phyloP scores from a whole-genome alignment of 2,888 invertebrate genomes.

The Onchidella celtica region DNA sequence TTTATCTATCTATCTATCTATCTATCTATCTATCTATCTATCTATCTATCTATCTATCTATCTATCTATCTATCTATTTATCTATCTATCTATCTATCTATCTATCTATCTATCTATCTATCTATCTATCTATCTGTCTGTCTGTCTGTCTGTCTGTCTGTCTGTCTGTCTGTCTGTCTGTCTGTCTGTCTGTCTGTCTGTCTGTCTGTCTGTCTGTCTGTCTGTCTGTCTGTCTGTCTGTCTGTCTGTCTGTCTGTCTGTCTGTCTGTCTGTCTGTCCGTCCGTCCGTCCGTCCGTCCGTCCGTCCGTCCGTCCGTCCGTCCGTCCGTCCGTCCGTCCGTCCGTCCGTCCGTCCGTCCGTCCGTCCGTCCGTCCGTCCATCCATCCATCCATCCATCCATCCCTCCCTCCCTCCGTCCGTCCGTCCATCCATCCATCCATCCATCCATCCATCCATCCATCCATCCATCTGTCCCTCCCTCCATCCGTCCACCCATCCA shows the following conservation, averaged over 20 bases:
- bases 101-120: neutral
- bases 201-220: neutral
- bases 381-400: no score
- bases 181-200: neutral
- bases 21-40: neutral
- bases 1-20: neutral
- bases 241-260: neutral
- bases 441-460: no score
- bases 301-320: no score
- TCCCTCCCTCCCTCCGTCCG: no score
- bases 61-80: neutral
- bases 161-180: neutral
- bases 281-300: neutral
- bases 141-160: neutral
- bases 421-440: no score
- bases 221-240: neutral
- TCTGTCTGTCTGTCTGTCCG: neutral
- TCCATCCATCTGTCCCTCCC: no score
- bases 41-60: neutral
- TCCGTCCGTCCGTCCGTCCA: no score
- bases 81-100: neutral
- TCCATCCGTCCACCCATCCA: no score
- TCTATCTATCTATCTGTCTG: neutral
- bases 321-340: no score
- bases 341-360: no score